Percentiles rank a stretch among this genome's conserved stretches.
These are phyloP conservation scores for Micropterix aruncella DNA, from an alignment of 2,888 invertebrate species.

Conservation along the genomic window DNA sequence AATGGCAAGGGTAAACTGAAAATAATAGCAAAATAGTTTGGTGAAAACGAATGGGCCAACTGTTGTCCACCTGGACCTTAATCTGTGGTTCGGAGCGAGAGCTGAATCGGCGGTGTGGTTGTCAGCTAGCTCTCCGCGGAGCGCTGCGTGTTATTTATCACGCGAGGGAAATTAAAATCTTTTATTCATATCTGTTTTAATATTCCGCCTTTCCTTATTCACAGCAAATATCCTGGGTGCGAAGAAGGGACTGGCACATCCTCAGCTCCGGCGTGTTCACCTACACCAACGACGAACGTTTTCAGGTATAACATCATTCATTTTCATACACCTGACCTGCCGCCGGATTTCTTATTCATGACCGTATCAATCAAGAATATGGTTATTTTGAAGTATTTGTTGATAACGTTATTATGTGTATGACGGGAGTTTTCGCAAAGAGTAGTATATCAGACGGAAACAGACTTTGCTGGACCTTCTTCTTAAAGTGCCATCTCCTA, in stretches of 20 bases:
- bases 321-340: conserved; percentile 17
- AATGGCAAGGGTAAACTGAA: too few relatives aligned
- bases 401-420: background rate
- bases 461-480: too few relatives aligned
- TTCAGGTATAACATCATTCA: too few relatives aligned
- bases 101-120: too few relatives aligned
- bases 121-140: too few relatives aligned
- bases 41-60: too few relatives aligned
- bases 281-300: conserved; percentile 83
- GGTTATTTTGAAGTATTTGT: background rate
- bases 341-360: background rate
- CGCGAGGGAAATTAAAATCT: background rate
- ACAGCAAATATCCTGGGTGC: conserved; percentile 82
- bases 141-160: background rate
- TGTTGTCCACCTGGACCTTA: too few relatives aligned
- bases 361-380: background rate
- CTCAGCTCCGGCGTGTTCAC: conserved; percentile 81
- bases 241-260: conserved; percentile 87
- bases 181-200: background rate
- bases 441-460: too few relatives aligned
- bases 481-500: too few relatives aligned
- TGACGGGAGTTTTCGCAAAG: background rate
- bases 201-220: background rate
- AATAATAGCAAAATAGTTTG: too few relatives aligned
- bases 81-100: too few relatives aligned